Base-by-base conservation (phyloP, 2,888 invertebrate species). In the Steinernema carpocapsae region DNA sequence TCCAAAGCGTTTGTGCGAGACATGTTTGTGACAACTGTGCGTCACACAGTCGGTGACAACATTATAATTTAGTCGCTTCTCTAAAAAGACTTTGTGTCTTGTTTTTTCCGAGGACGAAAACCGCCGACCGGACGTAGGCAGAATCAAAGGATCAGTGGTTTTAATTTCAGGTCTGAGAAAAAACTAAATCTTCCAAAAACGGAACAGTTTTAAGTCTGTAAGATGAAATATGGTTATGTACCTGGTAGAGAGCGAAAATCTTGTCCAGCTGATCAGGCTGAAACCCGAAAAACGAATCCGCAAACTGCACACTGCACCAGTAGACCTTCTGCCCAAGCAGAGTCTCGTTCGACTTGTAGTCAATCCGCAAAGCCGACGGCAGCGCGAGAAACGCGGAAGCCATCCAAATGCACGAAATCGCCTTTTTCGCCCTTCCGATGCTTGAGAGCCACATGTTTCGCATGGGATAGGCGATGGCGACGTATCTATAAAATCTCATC, bases 401-500 rank as follows among this genome's bases (percentile, higher is more conserved):
- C 0, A 90, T 82, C 92, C 92, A 92, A 22, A 91, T 91, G 64
- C 90, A 86, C 64, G 91, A 85, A 78, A 92, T 82, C 45, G 92
- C 90, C 79, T 90, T 89, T 78, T 91, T 90, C 0, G 92, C 92
- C 82, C 92, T 91, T 78, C 91, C 91, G 79, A 91, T 91, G 17
- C 92, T 92, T 84, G 92, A 92, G 48, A 91, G 90, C 87, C 91
- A 92, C 83, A 92, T 91, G 43, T 92, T 92, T 86, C 90, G 90
- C 90, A 92, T 91, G 3, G 92, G 92, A 88, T 92, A 91, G 29
- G 92, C 91, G 76, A 92, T 92, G 71, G 92, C 92, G 84, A 92
- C 91, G 88, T 92, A 92, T 86, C 92, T 92, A 88, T 32, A 77
- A 71, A 48, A 29, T 43, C 29, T 22, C 19, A 42, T 29, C 24